Evolutionary conservation across 2,113 vertebrate species (phyloP).

Genomic region (Callorhinus ursinus): DNA sequence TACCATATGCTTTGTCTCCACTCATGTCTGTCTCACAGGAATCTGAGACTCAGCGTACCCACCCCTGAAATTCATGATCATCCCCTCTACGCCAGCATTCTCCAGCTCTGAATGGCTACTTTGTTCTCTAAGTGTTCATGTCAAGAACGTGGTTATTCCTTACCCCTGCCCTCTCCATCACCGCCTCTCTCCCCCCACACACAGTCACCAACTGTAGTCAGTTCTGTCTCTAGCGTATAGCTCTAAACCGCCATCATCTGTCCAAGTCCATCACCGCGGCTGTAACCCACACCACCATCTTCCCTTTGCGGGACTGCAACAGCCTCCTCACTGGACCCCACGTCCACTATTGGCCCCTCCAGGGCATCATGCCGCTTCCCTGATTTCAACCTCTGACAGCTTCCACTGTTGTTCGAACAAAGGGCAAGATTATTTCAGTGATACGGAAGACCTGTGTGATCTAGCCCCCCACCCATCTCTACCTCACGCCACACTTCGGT

Average conservation of each 20-base stretch:
- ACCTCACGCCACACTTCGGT: neutral
- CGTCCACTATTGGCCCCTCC: neutral
- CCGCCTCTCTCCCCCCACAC: neutral
- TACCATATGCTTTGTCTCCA: neutral
- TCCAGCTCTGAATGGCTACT: neutral
- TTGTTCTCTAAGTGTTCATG: neutral
- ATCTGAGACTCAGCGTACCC: neutral
- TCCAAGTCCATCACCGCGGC: neutral
- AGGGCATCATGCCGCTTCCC: neutral
- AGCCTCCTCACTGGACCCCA: neutral
- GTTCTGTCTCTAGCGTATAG: neutral
- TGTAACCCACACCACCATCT: neutral
- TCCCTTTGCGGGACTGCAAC: neutral
- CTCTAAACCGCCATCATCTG: neutral
- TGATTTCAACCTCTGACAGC: neutral
- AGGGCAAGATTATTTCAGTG: neutral
- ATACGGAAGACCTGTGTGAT: neutral
- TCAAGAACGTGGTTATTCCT: neutral
- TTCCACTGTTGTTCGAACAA: neutral
- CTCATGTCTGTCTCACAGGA: neutral
- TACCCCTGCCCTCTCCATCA: neutral
- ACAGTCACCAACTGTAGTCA: neutral
- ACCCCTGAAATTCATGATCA: neutral
- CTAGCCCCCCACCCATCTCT: neutral
- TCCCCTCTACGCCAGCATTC: neutral